These are phyloP conservation scores for Epistrophe eligans DNA, from an alignment of 2,888 invertebrate genomes.

Conservation along the genomic window DNA sequence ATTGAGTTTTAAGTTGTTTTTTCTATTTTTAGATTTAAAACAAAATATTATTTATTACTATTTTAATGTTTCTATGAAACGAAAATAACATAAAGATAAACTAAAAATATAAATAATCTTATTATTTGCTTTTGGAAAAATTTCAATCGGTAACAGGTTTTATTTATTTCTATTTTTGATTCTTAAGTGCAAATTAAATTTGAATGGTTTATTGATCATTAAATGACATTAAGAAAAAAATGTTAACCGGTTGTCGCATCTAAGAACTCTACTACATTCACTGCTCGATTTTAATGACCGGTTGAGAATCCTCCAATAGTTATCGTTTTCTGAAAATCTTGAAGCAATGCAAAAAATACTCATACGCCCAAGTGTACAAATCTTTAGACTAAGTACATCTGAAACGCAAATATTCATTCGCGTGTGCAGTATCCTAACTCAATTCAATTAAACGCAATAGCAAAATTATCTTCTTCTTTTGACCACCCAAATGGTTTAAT, in stretches of 20 bases:
- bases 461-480: constrained; percentile 25
- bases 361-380: constrained; percentile 22
- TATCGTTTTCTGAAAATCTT: no score
- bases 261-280: no score
- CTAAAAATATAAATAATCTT: not conserved
- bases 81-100: constrained; percentile 11
- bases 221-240: not conserved
- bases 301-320: no score
- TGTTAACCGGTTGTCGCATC: no score
- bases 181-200: not conserved
- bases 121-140: not conserved
- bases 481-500: constrained; percentile 21
- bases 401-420: constrained; percentile 1
- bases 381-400: not conserved
- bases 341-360: constrained; percentile 4
- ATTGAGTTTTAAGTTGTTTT: not conserved
- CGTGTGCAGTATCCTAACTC: constrained; percentile 9
- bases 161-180: not conserved
- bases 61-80: constrained; percentile 11
- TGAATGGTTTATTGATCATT: not conserved
- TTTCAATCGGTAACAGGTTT: not conserved
- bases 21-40: constrained; percentile 21
- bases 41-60: not conserved
- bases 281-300: no score
- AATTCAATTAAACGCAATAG: constrained; percentile 7